phyloP scores from a whole-genome alignment of 92 coral and sea anemone genomes.

The Actinernus sp. region DNA sequence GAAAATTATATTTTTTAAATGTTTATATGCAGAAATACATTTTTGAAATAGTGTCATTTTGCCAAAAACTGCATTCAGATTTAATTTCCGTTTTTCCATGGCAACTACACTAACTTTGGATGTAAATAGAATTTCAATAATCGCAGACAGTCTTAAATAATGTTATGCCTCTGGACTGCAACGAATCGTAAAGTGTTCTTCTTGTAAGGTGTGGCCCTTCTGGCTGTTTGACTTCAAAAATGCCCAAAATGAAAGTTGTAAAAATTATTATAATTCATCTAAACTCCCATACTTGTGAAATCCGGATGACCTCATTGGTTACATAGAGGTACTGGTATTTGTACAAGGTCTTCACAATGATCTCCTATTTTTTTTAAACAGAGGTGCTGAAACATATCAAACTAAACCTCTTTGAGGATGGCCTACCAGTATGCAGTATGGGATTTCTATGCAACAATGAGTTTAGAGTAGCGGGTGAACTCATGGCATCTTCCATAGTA shows the following conservation, averaged over 20 bases:
- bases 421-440: slow-evolving; percentile 32
- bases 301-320: background rate
- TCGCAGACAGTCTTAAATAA: too few species aligned
- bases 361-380: slow-evolving; percentile 5
- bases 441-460: slow-evolving; percentile 52
- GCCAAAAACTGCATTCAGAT: too few species aligned
- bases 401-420: slow-evolving; percentile 39
- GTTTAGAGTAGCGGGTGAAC: slow-evolving; percentile 40
- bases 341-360: background rate
- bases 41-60: slow-evolving; percentile 4
- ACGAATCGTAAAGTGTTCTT: too few species aligned
- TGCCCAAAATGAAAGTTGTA: too few species aligned
- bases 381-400: slow-evolving; percentile 36
- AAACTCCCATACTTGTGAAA: too few species aligned
- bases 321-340: background rate
- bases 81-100: too few species aligned
- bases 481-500: slow-evolving; percentile 41
- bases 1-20: slow-evolving; percentile 5
- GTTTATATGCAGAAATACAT: background rate
- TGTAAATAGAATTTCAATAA: too few species aligned
- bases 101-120: too few species aligned
- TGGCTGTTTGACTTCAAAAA: too few species aligned
- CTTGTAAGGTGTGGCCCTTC: too few species aligned
- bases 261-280: too few species aligned
- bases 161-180: too few species aligned